phyloP scores from a whole-genome alignment of 1,140 invertebrate species.

The Pentalonia nigronervosa region DNA sequence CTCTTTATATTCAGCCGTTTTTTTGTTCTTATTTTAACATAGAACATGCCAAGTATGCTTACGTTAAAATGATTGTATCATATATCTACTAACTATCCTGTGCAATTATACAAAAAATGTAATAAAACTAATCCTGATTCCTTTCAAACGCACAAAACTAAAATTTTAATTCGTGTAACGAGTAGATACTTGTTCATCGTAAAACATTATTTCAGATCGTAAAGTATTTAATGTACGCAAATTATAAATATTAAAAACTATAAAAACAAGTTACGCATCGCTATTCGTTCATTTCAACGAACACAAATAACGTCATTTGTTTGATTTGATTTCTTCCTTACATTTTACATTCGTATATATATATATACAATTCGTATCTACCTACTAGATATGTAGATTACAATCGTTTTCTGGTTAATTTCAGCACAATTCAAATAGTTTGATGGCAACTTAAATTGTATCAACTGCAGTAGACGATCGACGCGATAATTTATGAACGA shows the following conservation, averaged over 20 bases:
- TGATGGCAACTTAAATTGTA: background rate
- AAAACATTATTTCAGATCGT: background rate
- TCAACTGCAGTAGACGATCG: background rate
- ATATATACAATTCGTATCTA: background rate
- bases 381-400: background rate
- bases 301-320: background rate
- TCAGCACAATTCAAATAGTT: background rate
- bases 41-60: background rate
- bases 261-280: background rate
- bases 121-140: background rate
- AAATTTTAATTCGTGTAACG: background rate
- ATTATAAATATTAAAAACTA: background rate
- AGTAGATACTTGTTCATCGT: background rate
- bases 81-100: background rate
- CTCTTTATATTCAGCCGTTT: background rate
- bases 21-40: background rate
- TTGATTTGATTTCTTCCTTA: background rate
- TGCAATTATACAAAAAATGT: background rate
- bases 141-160: background rate
- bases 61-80: background rate
- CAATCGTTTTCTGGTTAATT: background rate
- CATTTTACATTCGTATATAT: background rate
- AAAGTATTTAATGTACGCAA: background rate
- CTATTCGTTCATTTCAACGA: background rate
- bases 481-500: background rate